Evolutionary conservation across 2,888 invertebrate species (phyloP).

Genomic region (Ferrisia virgata): DNA sequence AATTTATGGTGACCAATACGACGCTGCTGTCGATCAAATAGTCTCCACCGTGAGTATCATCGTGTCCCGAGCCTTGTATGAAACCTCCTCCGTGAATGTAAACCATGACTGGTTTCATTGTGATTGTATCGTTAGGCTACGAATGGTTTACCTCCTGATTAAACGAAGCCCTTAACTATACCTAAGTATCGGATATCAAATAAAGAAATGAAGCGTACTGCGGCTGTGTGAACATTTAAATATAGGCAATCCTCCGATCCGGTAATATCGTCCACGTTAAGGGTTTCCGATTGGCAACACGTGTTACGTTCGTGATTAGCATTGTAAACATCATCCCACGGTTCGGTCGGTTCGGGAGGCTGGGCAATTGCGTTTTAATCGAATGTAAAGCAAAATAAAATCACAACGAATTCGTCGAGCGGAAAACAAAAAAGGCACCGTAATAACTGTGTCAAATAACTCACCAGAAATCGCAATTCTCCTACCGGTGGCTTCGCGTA

Average conservation of each 20-base stretch:
- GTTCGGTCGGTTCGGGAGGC: neutral
- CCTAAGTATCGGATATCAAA: neutral
- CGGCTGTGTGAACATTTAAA: neutral
- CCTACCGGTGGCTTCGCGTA: constrained; percentile 47
- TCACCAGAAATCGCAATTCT: constrained; percentile 29
- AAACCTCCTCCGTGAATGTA: constrained; percentile 78
- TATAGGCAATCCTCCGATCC: neutral
- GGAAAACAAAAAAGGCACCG: no score
- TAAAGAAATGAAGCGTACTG: neutral
- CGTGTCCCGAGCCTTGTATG: constrained; percentile 61
- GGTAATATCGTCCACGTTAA: neutral
- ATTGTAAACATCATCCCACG: neutral
- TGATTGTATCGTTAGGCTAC: neutral
- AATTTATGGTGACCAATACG: constrained; percentile 36
- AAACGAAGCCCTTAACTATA: neutral
- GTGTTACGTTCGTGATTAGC: neutral
- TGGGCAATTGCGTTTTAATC: no score
- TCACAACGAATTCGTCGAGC: neutral
- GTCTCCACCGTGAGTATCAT: constrained; percentile 65
- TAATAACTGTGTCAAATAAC: neutral
- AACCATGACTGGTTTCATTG: constrained; percentile 63
- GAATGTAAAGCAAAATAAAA: neutral
- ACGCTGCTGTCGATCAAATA: neutral
- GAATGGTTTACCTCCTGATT: neutral
- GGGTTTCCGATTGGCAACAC: constrained; percentile 10